Evolutionary conservation across 1,140 invertebrate genomes (phyloP).

Genomic region (Cepaea nemoralis): DNA sequence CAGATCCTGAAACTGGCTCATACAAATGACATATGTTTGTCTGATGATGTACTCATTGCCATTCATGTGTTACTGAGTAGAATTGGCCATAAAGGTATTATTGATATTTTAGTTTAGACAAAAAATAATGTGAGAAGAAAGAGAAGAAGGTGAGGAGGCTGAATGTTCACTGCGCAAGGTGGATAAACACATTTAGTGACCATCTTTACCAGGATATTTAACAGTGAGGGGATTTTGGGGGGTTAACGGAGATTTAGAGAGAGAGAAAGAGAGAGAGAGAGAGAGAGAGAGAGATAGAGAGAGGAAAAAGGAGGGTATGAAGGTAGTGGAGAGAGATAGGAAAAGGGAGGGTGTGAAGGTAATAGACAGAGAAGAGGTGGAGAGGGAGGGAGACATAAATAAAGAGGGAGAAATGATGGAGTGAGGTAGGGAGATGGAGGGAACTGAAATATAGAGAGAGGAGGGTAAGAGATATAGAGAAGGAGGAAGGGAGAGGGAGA

Average conservation of each 20-base stretch:
- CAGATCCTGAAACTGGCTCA: constrained; percentile 60
- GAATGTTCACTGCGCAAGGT: not conserved
- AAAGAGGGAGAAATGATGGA: too few relatives aligned
- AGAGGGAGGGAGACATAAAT: not conserved
- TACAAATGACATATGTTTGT: constrained; percentile 50
- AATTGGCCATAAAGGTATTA: constrained; percentile 68
- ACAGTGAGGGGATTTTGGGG: too few relatives aligned
- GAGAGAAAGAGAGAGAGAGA: too few relatives aligned
- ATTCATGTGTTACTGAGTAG: constrained; percentile 63
- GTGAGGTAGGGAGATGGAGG: too few relatives aligned
- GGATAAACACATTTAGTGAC: not conserved
- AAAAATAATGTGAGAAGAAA: not conserved
- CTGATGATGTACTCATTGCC: constrained; percentile 58
- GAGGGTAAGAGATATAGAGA: too few relatives aligned
- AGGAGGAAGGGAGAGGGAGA: too few relatives aligned
- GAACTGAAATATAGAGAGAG: too few relatives aligned
- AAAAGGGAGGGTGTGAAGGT: not conserved
- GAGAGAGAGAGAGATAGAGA: not conserved
- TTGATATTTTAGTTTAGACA: too few relatives aligned
- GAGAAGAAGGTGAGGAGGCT: not conserved
- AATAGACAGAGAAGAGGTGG: not conserved
- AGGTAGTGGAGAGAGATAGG: not conserved
- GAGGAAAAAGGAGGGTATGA: not conserved
- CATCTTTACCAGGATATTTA: not conserved
- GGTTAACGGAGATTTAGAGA: too few relatives aligned